Evolutionary conservation across 2,888 invertebrate genomes (phyloP).

Genomic region (Lycia hirtaria): DNA sequence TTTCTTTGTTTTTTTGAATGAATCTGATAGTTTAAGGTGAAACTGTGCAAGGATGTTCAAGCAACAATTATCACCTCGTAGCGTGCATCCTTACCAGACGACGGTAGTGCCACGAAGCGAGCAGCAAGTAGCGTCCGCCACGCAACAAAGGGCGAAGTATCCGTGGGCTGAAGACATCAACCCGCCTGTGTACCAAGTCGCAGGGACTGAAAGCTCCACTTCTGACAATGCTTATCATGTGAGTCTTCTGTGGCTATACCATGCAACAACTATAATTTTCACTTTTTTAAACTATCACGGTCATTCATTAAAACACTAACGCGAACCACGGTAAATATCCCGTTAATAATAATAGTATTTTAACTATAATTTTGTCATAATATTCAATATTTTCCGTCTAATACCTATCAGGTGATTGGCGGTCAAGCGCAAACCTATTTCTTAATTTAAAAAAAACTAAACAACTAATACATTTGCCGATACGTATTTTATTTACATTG

Average conservation of each 20-base stretch:
- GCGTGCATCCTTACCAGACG: conserved; percentile 81
- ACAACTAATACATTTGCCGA: too few species aligned
- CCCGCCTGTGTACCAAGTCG: conserved; percentile 69
- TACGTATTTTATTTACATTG: too few species aligned
- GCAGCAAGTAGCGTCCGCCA: conserved; percentile 74
- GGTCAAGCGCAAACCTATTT: too few species aligned
- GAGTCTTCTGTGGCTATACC: conserved; percentile 37
- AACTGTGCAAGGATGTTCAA: conserved; percentile 71
- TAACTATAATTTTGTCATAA: too few species aligned
- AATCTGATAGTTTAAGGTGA: conserved; percentile 48
- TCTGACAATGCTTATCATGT: conserved; percentile 81
- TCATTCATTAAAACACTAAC: too few species aligned
- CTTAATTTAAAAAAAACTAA: not conserved
- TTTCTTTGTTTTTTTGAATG: conserved; percentile 37
- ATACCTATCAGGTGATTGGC: too few species aligned
- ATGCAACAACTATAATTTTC: too few species aligned
- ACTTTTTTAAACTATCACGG: too few species aligned
- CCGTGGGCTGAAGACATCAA: conserved; percentile 79
- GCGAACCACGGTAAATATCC: too few species aligned
- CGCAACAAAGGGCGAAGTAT: conserved; percentile 78
- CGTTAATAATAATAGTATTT: too few species aligned
- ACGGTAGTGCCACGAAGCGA: conserved; percentile 79
- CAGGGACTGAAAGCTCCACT: conserved; percentile 80
- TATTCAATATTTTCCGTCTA: too few species aligned
- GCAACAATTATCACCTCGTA: conserved; percentile 76